Evolutionary conservation across 2,113 vertebrate genomes (phyloP), one percentile per base, ranked within the genome.

Genomic region (Pluvialis apricaria): DNA sequence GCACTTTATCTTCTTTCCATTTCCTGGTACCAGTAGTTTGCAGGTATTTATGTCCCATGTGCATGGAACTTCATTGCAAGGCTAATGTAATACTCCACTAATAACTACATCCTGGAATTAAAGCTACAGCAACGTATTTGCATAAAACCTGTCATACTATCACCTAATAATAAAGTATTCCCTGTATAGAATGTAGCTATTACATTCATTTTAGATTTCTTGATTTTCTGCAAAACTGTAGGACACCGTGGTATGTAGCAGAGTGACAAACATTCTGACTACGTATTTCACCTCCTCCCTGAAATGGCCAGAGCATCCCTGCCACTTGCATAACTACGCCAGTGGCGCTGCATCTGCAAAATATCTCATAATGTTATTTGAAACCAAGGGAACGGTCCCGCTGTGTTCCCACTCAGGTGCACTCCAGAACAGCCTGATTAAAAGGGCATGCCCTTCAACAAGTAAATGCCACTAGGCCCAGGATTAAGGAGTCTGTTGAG

Each of bases 1-100:
- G 49, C 57, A 55, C 20, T 93, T 92, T 18, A 82, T 81, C 90
- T 92, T 95, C 79, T 92, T 96, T 95, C 66, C 36, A 82, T 90
- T 90, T 88, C 44, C 71, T 36, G 14, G 26, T 85, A 92, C 24
- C 31, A 69, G 79, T 45, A 93, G 18, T 64, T 72, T 72, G n/a
- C 58, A 80, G 40, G 52, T 92, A 90, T 88, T 96, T 92, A 88
- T 85, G 44, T 72, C 88, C 47, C 52, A 88, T 72, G 66, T 72
- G 62, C 16, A 7, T 47, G 44, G 38, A 72, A 69, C 62, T 72
- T 61, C 78, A 79, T 8, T 65, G 71, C 47, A 42, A 61, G 32
- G 52, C 42, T 82, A 90, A 92, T 79, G 47, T 38, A 68, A 86
- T 58, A 52, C 38, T 60, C n/a, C 14, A 40, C 62, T 93, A 85